phyloP scores from a whole-genome alignment of 2,797 vertebrate species.

The Melanitta fusca region DNA sequence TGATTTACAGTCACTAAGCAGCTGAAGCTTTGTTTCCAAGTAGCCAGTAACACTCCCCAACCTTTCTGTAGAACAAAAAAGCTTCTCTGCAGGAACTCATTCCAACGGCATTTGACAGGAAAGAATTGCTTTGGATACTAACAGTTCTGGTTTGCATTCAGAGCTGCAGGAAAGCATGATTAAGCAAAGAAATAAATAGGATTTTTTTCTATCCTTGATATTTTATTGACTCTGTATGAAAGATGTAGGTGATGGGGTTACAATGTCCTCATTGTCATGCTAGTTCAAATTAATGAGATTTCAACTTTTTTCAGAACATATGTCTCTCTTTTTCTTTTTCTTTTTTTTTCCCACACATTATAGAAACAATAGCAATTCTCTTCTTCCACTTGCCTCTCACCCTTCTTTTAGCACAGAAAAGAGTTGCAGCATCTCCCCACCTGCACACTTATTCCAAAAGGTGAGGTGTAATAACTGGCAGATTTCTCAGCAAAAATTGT shows the following conservation, averaged over 20 bases:
- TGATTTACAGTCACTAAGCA: constrained; percentile 31
- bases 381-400: not conserved
- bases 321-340: not conserved
- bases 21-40: not conserved
- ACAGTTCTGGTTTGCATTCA: not conserved
- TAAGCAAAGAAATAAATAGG: not conserved
- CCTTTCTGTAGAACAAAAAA: not conserved
- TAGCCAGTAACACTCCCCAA: not conserved
- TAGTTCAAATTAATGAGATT: constrained; percentile 48
- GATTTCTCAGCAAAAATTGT: not conserved
- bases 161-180: not conserved
- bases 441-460: not conserved
- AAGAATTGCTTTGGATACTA: not conserved
- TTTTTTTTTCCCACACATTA: not conserved
- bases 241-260: constrained; percentile 7
- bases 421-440: not conserved
- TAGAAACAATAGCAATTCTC: not conserved
- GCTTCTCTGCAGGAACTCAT: not conserved
- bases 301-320: not conserved
- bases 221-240: constrained; percentile 31
- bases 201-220: not conserved
- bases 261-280: constrained; percentile 12
- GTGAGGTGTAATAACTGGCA: not conserved
- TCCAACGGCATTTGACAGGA: not conserved
- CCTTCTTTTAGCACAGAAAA: not conserved